A percentile compares a stretch with the other conserved stretches of the same genome.
These are phyloP conservation scores for Polyodon spathula DNA, from an alignment of 2,113 vertebrate genomes.

Conservation along the genomic window DNA sequence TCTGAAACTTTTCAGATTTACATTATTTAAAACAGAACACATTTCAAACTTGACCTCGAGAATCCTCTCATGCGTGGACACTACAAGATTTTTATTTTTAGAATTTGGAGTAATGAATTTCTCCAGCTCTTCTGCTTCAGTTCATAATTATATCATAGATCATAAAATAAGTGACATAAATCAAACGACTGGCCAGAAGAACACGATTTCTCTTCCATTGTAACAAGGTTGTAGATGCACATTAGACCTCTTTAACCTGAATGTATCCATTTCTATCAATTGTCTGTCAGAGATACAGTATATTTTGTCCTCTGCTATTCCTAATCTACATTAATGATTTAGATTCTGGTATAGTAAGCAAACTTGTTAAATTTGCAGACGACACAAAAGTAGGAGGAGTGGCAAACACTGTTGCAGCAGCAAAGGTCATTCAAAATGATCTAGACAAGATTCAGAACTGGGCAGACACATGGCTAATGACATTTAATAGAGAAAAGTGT, in stretches of 20 bases:
- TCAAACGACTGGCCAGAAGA: neutral
- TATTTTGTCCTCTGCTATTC: too few species aligned
- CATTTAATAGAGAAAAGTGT: too few species aligned
- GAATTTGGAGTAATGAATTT: neutral
- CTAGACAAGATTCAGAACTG: too few species aligned
- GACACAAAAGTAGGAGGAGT: too few species aligned
- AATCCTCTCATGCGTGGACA: neutral
- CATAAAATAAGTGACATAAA: constrained; percentile 1
- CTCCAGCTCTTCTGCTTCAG: neutral
- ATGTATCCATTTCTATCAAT: neutral
- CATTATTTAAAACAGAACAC: neutral
- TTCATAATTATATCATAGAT: constrained; percentile 1
- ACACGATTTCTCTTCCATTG: neutral
- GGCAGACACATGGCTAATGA: too few species aligned
- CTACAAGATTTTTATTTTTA: neutral
- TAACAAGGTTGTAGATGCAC: neutral
- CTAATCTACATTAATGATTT: too few species aligned
- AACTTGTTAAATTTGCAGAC: too few species aligned
- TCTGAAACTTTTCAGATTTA: neutral
- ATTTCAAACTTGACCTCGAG: neutral
- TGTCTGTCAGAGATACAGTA: too few species aligned
- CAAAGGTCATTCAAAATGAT: too few species aligned
- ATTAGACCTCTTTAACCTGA: neutral
- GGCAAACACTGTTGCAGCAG: too few species aligned
- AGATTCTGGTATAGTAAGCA: too few species aligned